Base-by-base conservation (phyloP, 2,113 vertebrate species). In the Chelonoidis abingdonii region DNA sequence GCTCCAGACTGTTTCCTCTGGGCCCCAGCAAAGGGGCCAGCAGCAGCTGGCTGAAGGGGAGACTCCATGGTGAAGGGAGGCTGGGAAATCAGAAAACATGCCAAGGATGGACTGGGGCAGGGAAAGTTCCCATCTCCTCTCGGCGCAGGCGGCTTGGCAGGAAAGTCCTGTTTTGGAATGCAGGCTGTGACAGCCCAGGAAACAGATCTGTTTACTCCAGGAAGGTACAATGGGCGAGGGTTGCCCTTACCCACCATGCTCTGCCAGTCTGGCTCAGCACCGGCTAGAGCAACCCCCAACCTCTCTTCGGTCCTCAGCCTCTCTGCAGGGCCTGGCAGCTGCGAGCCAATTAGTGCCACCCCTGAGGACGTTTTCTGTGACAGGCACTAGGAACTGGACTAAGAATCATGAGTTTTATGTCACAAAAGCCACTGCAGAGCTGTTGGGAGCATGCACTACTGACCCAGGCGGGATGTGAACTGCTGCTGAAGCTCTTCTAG, bases 151-250 rank as follows among this genome's bases (percentile, higher is more conserved):
- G 17, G 79, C 11, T 14, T 38, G 52, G 10, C 80, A 38, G 53
- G 80, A 35, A 53, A 65, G 78, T 35, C 65, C 10, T 9, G 54
- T 1, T 76, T 3, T 9, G 27, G 16, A 65, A 47, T 0, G 3
- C 0, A 29, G 84, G 81, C 31, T 78, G 29, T 12, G 54, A 75
- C 76, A 56, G 35, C 25, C 38, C 82, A 0, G 0, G 14, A 62
- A 49, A 19, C 0, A 4, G 24, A 4, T 44, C 49, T 3, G 22
- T 57, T 52, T 8, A 1, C 0, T 2, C 59, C 54, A 19, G 0
- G 0, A 85, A 22, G 75, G 8, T 54, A 57, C 83, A 65, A 17
- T 35, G 31, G 31, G 17, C 13, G 16, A 16, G 62, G 50, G 10
- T 25, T 57, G 53, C 80, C 41, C 81, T 50, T 31, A 76, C 13